These are phyloP conservation scores for Drosophila prosaltans DNA, from an alignment of 1,140 invertebrate genomes.

Conservation along the genomic window DNA sequence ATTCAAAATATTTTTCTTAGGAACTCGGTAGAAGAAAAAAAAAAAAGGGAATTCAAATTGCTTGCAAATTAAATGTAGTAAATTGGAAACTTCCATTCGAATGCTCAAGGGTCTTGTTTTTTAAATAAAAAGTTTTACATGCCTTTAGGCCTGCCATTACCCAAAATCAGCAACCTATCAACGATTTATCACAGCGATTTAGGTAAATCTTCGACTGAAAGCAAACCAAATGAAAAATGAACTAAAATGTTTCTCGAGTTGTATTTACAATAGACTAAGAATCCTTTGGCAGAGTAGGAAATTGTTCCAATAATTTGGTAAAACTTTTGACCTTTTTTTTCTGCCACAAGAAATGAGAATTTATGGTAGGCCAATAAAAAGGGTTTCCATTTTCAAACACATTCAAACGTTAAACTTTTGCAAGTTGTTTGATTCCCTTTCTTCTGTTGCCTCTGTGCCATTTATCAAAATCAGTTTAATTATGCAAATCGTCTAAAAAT, in stretches of 20 bases:
- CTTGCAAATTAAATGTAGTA: background rate
- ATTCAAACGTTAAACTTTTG: conserved; percentile 60
- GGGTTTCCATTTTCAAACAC: conserved; percentile 63
- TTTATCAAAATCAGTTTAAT: conserved; percentile 69
- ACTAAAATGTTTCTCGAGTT: background rate
- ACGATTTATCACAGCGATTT: conserved; percentile 77
- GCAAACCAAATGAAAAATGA: conserved; percentile 36
- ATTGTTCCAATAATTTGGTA: conserved; percentile 11
- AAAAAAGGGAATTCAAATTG: background rate
- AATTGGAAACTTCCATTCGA: background rate
- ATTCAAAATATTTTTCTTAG: background rate
- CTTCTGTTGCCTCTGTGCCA: conserved; percentile 26
- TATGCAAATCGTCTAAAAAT: conserved; percentile 43
- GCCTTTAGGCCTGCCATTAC: background rate
- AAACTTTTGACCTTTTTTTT: conserved; percentile 30
- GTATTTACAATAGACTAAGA: background rate
- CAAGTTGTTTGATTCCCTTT: conserved; percentile 40
- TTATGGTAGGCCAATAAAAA: conserved; percentile 59
- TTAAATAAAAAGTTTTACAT: no score
- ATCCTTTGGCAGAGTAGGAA: background rate
- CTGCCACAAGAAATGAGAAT: conserved; percentile 34
- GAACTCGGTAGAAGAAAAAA: background rate
- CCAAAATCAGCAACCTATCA: conserved; percentile 55
- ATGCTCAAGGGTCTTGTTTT: background rate
- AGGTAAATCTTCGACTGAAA: conserved; percentile 67